Evolutionary conservation across 2,888 invertebrate species (phyloP).

Genomic region (Empis stercorea): DNA sequence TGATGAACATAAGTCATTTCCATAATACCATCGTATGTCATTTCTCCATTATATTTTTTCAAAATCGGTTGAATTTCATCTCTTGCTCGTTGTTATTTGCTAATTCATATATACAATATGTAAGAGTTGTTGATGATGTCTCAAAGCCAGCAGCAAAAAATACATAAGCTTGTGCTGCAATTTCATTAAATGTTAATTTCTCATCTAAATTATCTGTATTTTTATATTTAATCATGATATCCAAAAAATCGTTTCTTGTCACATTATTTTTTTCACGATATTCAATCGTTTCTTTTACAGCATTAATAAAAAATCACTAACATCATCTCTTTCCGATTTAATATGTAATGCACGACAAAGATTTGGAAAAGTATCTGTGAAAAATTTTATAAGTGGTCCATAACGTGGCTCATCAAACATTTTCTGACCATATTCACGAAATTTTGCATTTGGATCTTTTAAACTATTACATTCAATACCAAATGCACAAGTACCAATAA

Average conservation of each 20-base stretch:
- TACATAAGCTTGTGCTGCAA: constrained; percentile 42
- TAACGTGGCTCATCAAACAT: constrained; percentile 18
- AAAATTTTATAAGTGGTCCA: constrained; percentile 14
- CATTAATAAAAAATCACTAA: constrained; percentile 23
- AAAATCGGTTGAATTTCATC: constrained; percentile 33
- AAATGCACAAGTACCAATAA: constrained; percentile 39
- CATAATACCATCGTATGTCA: constrained; percentile 37
- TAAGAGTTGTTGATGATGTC: constrained; percentile 39
- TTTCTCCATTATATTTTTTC: constrained; percentile 24
- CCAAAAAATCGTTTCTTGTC: constrained; percentile 39
- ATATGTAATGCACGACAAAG: constrained; percentile 19
- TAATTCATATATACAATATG: constrained; percentile 40
- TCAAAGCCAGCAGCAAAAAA: constrained; percentile 46
- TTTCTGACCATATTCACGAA: constrained; percentile 24
- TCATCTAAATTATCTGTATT: constrained; percentile 14
- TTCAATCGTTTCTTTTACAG: constrained; percentile 31
- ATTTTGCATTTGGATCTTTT: constrained; percentile 30
- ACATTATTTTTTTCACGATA: constrained; percentile 29
- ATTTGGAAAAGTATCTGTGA: constrained; percentile 19
- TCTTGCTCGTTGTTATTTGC: constrained; percentile 34
- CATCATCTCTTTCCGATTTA: constrained; percentile 18
- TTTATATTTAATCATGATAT: constrained; percentile 40
- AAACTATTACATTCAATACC: constrained; percentile 38
- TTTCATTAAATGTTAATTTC: constrained; percentile 30
- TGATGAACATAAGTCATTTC: constrained; percentile 39